phyloP scores from a whole-genome alignment of 1,140 invertebrate species.

The Palaemon carinicauda region DNA sequence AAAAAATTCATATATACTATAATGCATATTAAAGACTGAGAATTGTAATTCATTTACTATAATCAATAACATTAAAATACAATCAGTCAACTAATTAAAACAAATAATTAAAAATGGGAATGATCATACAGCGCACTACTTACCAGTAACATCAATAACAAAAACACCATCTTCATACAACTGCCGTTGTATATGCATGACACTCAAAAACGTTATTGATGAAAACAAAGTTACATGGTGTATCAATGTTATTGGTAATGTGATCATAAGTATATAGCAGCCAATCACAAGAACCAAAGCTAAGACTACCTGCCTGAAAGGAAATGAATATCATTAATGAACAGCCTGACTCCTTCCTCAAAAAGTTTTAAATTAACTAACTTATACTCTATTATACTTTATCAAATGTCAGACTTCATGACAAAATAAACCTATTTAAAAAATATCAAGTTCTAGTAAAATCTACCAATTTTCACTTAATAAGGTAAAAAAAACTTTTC shows the following conservation, averaged over 20 bases:
- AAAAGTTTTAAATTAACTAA: not conserved
- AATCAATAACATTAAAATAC: too few species aligned
- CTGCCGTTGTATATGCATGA: constrained; percentile 43
- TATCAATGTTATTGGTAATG: constrained; percentile 25
- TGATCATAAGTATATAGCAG: constrained; percentile 31
- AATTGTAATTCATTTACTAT: not conserved
- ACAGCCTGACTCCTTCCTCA: not conserved
- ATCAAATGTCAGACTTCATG: too few species aligned
- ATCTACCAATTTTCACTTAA: too few species aligned
- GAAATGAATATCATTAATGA: not conserved
- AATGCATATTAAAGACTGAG: not conserved
- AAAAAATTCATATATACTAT: too few species aligned
- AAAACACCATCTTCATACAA: constrained; percentile 43
- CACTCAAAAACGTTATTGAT: constrained; percentile 20
- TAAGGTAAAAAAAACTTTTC: too few species aligned
- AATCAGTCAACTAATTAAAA: too few species aligned
- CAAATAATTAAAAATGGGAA: too few species aligned
- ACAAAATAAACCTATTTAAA: too few species aligned
- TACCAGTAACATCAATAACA: constrained; percentile 42
- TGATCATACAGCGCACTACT: too few species aligned
- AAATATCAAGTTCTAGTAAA: too few species aligned
- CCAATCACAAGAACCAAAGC: constrained; percentile 19
- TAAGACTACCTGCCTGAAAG: constrained; percentile 23
- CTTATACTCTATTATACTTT: not conserved
- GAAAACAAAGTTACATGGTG: constrained; percentile 21